Evolutionary conservation across 2,113 vertebrate genomes (phyloP), one percentile per base, ranked within the genome.

Genomic region (Xerus inauris): DNA sequence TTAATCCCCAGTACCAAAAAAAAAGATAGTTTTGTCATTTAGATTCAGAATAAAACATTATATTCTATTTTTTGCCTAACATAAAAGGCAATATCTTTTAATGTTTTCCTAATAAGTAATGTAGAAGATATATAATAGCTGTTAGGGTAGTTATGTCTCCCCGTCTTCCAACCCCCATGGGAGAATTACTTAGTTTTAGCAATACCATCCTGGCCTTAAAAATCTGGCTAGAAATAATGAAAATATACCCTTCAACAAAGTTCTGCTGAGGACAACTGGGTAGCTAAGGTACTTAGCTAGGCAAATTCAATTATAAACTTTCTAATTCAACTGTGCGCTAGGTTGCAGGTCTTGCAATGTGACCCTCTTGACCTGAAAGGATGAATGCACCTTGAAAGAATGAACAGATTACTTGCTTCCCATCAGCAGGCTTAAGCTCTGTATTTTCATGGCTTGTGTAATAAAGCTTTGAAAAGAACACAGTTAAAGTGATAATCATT

Each of bases 181-280:
- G 76, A 92, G 24, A 92, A 82, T 82, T 59, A 75, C 54, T 85
- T 91, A 47, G 30, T 80, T 91, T 93, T 94, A 91, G 30, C 76
- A 87, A 30, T 42, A 79, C 65, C 38, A 28, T 49, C 54, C 54
- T 57, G 20, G 54, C 76, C 96, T 96, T 83, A 80, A 79, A 51
- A 83, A 77, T 79, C 84, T 93, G 69, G 40, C 75, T 83, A 87
- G 92, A 94, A 57, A 71, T 76, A 40, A 90, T 94, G 81, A 95
- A 94, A 94, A 83, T 87, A 79, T 45, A 82, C 19, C 35, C 59
- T 90, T 93, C 38, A 72, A 72, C 85, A 57, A 82, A 90, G 62
- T 86, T 87, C 67, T 0, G 1, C 10, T 42, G 71, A 67, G 30
- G 30, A 73, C 47, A 73, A 28, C 40, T 62, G 76, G 80, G 35